Base-by-base conservation (phyloP, 2,113 vertebrate species). In the Martes martes region DNA sequence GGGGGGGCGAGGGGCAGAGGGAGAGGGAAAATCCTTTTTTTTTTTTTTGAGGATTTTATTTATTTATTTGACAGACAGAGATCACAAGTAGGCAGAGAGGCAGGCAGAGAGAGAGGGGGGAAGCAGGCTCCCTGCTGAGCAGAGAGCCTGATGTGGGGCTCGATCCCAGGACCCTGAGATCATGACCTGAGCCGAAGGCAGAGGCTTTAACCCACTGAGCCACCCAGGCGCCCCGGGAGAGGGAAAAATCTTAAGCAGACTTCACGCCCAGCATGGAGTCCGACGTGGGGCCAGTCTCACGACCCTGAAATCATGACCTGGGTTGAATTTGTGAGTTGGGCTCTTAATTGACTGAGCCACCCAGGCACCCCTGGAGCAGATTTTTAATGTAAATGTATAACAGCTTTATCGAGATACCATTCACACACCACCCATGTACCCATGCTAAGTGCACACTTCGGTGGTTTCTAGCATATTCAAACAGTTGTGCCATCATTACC, bases 261-360 rank as follows among this genome's bases (percentile, higher is more conserved):
- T 67, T 31, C 31, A 67, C 1, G 0, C 8, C 1, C 33, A 69
- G 67, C 67, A 36, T 21, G 33, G 33, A 67, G 16, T 33, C 67
- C 7, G 3, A 36, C 1, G 8, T 69, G 33, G 18, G 33, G 67
- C 67, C 0, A 0, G n/a, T 36, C 33, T 69, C 33, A 36, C 1
- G 33, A 69, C 33, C 67, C 18, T 36, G 67, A 69, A 28, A 69
- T 69, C 67, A 36, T 36, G 33, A 36, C 67, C 67, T 69, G 67
- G 16, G 33, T 33, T 69, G 67, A 69, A 69, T 19, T 69, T 1
- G 9, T 19, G 67, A 19, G 7, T 69, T n/a, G 67, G 33, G 33
- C 1, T 2, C 33, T n/a, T 69, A n/a, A 36, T 16, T 36, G 33
- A 69, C 8, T 36, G 16, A 69, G 67, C 67, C 7, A 36, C 67